Base-by-base conservation (phyloP, 2,888 invertebrate genomes). In the Stratiomys singularior region DNA sequence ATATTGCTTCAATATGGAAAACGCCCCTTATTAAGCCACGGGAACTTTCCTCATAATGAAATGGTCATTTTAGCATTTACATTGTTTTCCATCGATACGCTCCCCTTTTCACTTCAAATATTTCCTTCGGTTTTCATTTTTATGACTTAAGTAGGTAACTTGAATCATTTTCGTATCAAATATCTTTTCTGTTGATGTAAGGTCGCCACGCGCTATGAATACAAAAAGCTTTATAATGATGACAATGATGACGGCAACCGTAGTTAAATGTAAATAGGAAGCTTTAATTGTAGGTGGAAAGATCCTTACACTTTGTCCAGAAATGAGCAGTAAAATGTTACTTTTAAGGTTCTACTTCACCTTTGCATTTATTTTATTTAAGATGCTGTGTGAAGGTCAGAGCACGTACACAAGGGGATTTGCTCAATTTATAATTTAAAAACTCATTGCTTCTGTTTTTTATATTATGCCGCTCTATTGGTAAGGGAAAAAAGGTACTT, bases 121-220 rank as follows among this genome's bases (percentile, higher is more conserved):
- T 3, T 21, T 25, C 23, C 4, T 60, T 23, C 58, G 23, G 4
- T 60, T 60, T 60, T 60, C 58, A 21, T 60, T 21, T 5, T 5
- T 1, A 21, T 3, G 58, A 15, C 15, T 15, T 18, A 52, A 4
- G 2, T 23, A 21, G 58, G 18, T 23, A 21, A 60, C 1, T 21
- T 60, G 58, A 13, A 60, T 60, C 21, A 60, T 60, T 60, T 60
- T 23, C 58, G 18, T 21, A 60, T 56, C 56, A 18, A 23, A 60
- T 13, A 11, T 11, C 9, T 60, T n/a, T 60, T 60, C 58, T 60
- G 58, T 60, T 25, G 58, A 60, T 21, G 25, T 60, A 21, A 60
- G 11, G 58, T 2, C 23, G 11, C 25, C 21, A 25, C 58, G 58
- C 23, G 58, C 21, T 23, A 5, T 60, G 58, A 60, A 60, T 60